Percentiles rank a stretch among this genome's conserved stretches.
Conservation (phyloP, 2,797 vertebrate species). For the Loris lydekkerianus region DNA sequence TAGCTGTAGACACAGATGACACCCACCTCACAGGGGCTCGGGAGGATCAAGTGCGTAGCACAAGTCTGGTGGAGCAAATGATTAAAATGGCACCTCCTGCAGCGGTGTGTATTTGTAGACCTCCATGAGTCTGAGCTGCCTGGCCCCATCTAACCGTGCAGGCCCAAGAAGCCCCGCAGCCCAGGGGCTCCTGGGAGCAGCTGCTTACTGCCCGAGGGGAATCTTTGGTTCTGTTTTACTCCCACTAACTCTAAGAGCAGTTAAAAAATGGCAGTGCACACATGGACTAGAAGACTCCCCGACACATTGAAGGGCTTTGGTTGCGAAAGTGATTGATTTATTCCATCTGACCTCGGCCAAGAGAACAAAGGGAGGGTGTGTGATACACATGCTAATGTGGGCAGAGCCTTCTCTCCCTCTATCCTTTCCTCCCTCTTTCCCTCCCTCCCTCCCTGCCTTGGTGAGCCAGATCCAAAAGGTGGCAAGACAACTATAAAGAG, state of each 20-base stretch:
- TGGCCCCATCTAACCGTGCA: background rate
- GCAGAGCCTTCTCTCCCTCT: background rate
- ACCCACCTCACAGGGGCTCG: background rate
- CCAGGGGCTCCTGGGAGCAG: constrained; percentile 12
- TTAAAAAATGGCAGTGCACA: constrained; percentile 17
- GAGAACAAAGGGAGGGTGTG: constrained; percentile 46
- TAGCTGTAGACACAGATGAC: background rate
- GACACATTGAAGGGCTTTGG: constrained; percentile 45
- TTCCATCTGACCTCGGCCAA: constrained; percentile 66
- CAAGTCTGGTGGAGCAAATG: background rate
- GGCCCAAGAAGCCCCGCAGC: background rate
- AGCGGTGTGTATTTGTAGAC: background rate
- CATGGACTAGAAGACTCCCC: background rate
- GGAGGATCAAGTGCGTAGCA: background rate
- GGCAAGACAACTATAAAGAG: background rate
- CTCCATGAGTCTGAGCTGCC: background rate
- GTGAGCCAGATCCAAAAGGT: background rate
- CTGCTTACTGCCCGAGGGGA: background rate
- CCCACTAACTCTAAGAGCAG: constrained; percentile 29
- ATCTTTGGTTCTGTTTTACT: constrained; percentile 32
- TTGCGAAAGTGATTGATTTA: constrained; percentile 42
- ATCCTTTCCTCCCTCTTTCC: background rate
- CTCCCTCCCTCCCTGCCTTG: background rate
- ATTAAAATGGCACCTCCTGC: background rate
- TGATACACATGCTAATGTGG: constrained; percentile 42